Evolutionary conservation across 2,113 vertebrate genomes (phyloP).

Genomic region (Lepisosteus osseus): DNA sequence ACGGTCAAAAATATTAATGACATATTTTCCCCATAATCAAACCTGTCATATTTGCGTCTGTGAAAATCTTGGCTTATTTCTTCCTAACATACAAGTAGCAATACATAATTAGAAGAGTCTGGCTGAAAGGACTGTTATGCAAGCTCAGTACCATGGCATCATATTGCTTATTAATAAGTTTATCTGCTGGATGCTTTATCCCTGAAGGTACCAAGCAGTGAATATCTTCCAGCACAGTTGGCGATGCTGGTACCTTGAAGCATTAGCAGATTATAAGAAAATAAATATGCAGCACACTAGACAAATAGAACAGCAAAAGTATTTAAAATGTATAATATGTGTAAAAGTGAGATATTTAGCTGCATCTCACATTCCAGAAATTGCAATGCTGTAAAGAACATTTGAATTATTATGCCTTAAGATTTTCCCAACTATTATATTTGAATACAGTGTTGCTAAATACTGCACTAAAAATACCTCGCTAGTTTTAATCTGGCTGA

Average conservation of each 20-base stretch:
- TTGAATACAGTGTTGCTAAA: too few relatives aligned
- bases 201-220: constrained; percentile 7
- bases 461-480: too few relatives aligned
- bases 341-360: too few relatives aligned
- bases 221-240: neutral
- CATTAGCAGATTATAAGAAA: neutral
- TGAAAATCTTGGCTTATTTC: constrained; percentile 59
- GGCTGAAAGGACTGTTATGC: constrained; percentile 40
- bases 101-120: constrained; percentile 64
- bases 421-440: too few relatives aligned
- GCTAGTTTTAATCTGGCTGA: too few relatives aligned
- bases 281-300: neutral
- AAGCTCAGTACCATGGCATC: constrained; percentile 36
- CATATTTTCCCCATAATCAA: constrained; percentile 67
- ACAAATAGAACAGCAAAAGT: too few relatives aligned
- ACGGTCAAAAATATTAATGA: too few relatives aligned
- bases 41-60: constrained; percentile 73
- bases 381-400: too few relatives aligned
- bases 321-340: too few relatives aligned
- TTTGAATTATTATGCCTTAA: too few relatives aligned
- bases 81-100: constrained; percentile 53
- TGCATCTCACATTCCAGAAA: too few relatives aligned
- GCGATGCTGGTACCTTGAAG: neutral
- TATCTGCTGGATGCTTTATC: constrained; percentile 54
- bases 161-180: constrained; percentile 68